Base-by-base conservation (phyloP, 1,140 invertebrate species). In the Panagrolaimus sp. region DNA sequence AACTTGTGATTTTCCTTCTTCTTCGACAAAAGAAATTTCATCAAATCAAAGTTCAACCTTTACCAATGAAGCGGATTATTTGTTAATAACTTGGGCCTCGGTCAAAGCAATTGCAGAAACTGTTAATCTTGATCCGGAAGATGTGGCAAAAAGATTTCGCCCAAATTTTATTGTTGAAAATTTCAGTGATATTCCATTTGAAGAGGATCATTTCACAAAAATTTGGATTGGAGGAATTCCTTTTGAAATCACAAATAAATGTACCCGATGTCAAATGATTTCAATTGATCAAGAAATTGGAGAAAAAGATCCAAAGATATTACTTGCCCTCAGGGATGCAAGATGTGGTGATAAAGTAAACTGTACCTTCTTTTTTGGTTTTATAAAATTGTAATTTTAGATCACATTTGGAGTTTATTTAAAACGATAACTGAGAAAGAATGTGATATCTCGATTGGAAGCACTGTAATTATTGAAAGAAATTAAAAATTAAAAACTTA, bases 181-280 rank as follows among this genome's bases (percentile, higher is more conserved):
- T 26, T 58, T 24, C 65, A 84, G 85, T 58, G 72, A 76, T 4
- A 67, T 76, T 15, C 71, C 86, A 28, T 91, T 93, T 83, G 87
- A 88, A 58, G 94, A 96, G 86, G 89, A 89, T 32, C 77, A 85
- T 0, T 92, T 90, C 89, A 83, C 85, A n/a, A 73, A 83, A 62
- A 73, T 95, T 64, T 81, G 83, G 64, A 90, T 95, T 78, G 91
- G 89, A 72, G 86, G 87, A 67, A 80, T 87, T 71, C 77, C 89
- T n/a, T n/a, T n/a, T n/a, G n/a, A n/a, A n/a, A n/a, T n/a, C 52
- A 87, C 89, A 73, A 90, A 90, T 1, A 87, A 88, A 43, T 96
- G 93, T 79, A 89, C 88, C 12, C 88, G 93, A 67, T 96, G 93
- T 83, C 91, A 93, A 84, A 94, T 95, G 91, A 89, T 96, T 55